Percentiles rank a stretch among this genome's conserved stretches.
phyloP scores from a whole-genome alignment of 2,888 invertebrate genomes.

The Cordylochernes scorpioides region DNA sequence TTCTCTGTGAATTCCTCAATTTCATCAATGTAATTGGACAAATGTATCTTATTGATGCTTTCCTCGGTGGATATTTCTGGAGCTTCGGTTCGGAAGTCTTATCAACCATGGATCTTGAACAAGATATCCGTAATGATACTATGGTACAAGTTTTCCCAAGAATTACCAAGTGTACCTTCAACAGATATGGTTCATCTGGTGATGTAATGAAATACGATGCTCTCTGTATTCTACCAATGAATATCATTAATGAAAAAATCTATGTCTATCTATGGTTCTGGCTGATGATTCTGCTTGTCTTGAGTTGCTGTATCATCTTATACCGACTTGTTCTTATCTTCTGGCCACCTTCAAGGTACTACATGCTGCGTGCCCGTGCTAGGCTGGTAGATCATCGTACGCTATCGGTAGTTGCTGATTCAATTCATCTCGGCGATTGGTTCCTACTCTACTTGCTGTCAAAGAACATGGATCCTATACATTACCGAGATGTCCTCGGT shows the following conservation, averaged over 20 bases:
- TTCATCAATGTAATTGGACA: constrained; percentile 16
- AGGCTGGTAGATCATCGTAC: constrained; percentile 46
- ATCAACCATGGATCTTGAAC: constrained; percentile 15
- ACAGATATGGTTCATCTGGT: constrained; percentile 62
- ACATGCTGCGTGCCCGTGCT: constrained; percentile 31
- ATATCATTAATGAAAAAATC: constrained; percentile 78
- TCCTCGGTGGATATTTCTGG: constrained; percentile 16
- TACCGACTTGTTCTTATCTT: constrained; percentile 41
- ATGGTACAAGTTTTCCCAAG: constrained; percentile 44
- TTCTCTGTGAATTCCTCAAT: constrained; percentile 15
- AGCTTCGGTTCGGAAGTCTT: constrained; percentile 25
- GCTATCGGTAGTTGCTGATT: constrained; percentile 10
- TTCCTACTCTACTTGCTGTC: constrained; percentile 29
- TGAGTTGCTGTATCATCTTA: constrained; percentile 47
- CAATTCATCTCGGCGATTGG: constrained; percentile 27
- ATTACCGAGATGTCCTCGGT: constrained; percentile 34
- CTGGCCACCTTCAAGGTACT: constrained; percentile 43
- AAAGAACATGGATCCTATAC: constrained; percentile 54
- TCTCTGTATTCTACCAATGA: constrained; percentile 55
- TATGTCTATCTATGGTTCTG: constrained; percentile 29
- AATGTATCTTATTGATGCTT: constrained; percentile 15
- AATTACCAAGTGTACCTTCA: constrained; percentile 69
- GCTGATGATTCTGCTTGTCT: constrained; percentile 37
- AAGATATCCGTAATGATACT: constrained; percentile 14
- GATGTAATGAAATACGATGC: constrained; percentile 64